Evolutionary conservation across 2,797 vertebrate species (phyloP), one percentile per base, ranked within the genome.

Genomic region (Scleropages formosus): DNA sequence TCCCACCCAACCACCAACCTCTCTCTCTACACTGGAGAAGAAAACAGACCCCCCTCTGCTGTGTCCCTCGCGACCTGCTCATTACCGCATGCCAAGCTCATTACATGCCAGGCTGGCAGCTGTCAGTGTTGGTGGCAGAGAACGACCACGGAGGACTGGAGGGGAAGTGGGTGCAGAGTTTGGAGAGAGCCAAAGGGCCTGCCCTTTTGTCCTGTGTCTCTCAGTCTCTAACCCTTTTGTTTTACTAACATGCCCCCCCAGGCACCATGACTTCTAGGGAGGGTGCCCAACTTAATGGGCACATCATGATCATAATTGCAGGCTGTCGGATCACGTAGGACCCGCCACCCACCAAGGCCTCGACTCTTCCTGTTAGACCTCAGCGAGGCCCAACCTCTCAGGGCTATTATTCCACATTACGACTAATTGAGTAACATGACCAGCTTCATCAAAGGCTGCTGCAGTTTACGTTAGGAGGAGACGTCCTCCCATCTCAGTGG

Each of bases 41-140:
- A 86, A 63, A 39, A n/a, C n/a, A n/a, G n/a, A n/a, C n/a, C n/a
- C 72, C n/a, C 16, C 81, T 76, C 77, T 77, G 59, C 67, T 82
- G 70, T 77, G 78, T 80, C 80, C 82, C 82, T 75, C 79, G 83
- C 82, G 78, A 79, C 80, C 81, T 39, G 82, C 90, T 91, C 91
- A 92, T 92, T 88, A 89, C 86, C 80, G 85, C 91, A 92, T 91
- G 88, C 86, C 91, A 91, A 84, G 72, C 87, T 39, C 31, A 39
- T 39, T 86, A 85, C 79, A 86, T 92, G 93, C 92, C 93, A 93
- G 91, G 88, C 72, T 75, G 93, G 92, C 93, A 95, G 94, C 94
- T 95, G 94, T 90, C 90, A 80, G 88, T 89, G 84, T 84, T 86
- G 91, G 90, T 90, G 92, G 91, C 82, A 12, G 86, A 86, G 84